Percentiles rank a stretch among this genome's conserved stretches.
Evolutionary conservation across 2,113 vertebrate species (phyloP).

Genomic region (Panthera leo): DNA sequence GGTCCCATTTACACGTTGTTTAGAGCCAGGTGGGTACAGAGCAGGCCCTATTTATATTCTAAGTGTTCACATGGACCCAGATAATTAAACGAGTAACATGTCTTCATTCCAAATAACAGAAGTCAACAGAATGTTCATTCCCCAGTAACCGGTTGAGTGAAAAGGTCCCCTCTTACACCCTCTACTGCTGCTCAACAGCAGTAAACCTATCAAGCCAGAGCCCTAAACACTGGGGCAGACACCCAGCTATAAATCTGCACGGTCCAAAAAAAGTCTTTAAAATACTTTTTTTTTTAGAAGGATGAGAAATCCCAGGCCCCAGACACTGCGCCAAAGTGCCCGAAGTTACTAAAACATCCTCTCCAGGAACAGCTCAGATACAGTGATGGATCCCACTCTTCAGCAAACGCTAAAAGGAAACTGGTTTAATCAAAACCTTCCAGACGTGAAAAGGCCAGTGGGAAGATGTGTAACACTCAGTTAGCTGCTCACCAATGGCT

Average conservation of each 20-base stretch:
- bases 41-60: not conserved
- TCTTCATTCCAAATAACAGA: not conserved
- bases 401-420: slow-evolving; percentile 17
- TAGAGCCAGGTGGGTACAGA: not conserved
- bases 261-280: slow-evolving; percentile 5
- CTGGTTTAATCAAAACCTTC: slow-evolving; percentile 40
- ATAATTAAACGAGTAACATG: not conserved
- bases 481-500: not conserved
- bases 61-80: not conserved
- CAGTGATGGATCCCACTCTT: not conserved
- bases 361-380: slow-evolving; percentile 21
- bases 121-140: slow-evolving; percentile 38
- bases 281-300: not conserved
- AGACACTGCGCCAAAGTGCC: not conserved
- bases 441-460: not conserved
- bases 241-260: slow-evolving; percentile 39
- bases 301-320: slow-evolving; percentile 67
- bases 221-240: not conserved
- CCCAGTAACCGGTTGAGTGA: slow-evolving; percentile 2
- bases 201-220: slow-evolving; percentile 48
- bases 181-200: not conserved
- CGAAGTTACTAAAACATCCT: slow-evolving; percentile 58
- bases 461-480: not conserved
- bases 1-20: not conserved
- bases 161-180: not conserved